Percentiles rank a stretch among this genome's conserved stretches.
These are phyloP conservation scores for Formica aserva DNA, from an alignment of 2,888 invertebrate genomes.

Conservation along the genomic window DNA sequence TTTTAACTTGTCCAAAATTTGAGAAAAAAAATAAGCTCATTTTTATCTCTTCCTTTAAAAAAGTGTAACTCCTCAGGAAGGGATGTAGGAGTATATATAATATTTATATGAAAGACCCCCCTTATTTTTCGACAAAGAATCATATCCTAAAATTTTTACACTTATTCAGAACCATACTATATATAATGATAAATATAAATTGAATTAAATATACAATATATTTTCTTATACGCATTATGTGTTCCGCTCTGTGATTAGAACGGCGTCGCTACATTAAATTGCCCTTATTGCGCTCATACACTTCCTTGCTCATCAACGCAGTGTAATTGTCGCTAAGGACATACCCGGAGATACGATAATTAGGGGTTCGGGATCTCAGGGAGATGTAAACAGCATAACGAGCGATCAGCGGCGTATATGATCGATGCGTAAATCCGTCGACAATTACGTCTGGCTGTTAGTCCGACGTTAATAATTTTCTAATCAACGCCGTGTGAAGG, in stretches of 20 bases:
- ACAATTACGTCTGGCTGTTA: slow-evolving; percentile 47
- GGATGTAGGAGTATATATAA: no score
- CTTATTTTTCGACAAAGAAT: no score
- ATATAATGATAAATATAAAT: slow-evolving; percentile 4
- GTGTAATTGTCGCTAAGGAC: slow-evolving; percentile 52
- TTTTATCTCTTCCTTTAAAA: no score
- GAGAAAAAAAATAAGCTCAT: no score
- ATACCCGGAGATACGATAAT: slow-evolving; percentile 34
- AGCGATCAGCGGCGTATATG: slow-evolving; percentile 43
- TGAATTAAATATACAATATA: background rate
- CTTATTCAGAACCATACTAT: no score
- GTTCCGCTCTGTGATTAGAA: slow-evolving; percentile 16
- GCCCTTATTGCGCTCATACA: slow-evolving; percentile 22
- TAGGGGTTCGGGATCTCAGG: slow-evolving; percentile 29
- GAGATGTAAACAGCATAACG: slow-evolving; percentile 45
- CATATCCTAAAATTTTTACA: no score
- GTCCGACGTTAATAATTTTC: slow-evolving; percentile 55
- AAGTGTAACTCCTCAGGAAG: no score
- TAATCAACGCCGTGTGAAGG: slow-evolving; percentile 53
- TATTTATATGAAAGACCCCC: no score
- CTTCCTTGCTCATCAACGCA: slow-evolving; percentile 31
- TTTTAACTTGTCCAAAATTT: no score
- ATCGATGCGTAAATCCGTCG: slow-evolving; percentile 53
- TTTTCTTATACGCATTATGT: background rate
- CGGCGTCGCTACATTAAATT: slow-evolving; percentile 16